Conservation (phyloP, 2,797 vertebrate genomes). For the Astyanax mexicanus region DNA sequence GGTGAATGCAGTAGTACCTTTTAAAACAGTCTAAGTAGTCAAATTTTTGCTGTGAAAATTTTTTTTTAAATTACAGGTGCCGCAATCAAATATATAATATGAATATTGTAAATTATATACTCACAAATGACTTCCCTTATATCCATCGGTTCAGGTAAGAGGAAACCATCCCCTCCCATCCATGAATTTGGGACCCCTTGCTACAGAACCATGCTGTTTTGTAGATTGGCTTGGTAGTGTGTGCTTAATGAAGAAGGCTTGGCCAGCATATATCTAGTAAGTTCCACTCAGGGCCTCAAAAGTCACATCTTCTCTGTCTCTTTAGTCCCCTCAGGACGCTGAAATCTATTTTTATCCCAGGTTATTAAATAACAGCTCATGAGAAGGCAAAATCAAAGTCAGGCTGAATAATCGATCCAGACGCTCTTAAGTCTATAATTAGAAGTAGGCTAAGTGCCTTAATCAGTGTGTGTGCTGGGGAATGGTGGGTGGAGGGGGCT, state of each 20-base stretch:
- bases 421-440: conserved; percentile 48
- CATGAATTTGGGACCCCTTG: no score
- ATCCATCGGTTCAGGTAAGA: no score
- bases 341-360: conserved; percentile 52
- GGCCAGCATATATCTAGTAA: conserved; percentile 11
- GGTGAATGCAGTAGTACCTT: no score
- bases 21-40: no score
- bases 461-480: conserved; percentile 29
- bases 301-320: background rate
- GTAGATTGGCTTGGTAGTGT: no score
- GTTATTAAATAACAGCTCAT: conserved; percentile 58
- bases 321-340: conserved; percentile 19
- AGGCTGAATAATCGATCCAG: conserved; percentile 52
- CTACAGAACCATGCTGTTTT: no score
- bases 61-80: no score
- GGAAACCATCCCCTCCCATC: no score
- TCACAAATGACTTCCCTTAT: no score
- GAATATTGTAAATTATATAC: no score
- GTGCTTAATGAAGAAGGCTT: background rate
- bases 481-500: background rate
- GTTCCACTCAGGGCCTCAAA: conserved; percentile 3
- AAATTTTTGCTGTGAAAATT: no score
- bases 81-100: no score
- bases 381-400: conserved; percentile 53
- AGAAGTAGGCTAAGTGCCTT: conserved; percentile 48